A percentile compares a stretch with the other conserved stretches of the same genome.
These are phyloP conservation scores for Catharus ustulatus DNA, from an alignment of 2,797 vertebrate genomes.

Conservation along the genomic window DNA sequence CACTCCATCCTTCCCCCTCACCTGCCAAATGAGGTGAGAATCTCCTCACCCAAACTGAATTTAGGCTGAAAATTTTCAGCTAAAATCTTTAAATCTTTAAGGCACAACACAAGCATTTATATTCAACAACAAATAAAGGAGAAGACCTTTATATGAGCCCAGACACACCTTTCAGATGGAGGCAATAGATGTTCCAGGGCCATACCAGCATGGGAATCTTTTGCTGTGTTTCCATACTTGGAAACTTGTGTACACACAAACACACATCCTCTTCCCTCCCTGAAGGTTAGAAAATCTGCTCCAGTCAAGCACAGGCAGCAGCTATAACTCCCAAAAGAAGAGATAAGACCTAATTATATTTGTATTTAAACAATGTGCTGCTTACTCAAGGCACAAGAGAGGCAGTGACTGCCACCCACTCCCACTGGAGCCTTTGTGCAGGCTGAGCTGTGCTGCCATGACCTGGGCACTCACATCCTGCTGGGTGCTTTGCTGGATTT, in stretches of 20 bases:
- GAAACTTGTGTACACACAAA: background rate
- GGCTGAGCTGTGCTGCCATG: background rate
- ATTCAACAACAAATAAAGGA: background rate
- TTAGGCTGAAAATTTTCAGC: background rate
- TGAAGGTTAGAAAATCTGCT: background rate
- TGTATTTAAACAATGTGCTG: background rate
- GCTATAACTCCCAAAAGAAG: background rate
- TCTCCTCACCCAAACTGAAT: background rate
- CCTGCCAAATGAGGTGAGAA: background rate
- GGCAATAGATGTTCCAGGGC: background rate
- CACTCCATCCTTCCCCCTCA: too few species aligned
- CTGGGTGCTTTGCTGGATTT: background rate
- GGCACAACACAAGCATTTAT: background rate
- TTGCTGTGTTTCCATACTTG: background rate
- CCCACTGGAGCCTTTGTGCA: background rate
- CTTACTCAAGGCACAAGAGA: background rate
- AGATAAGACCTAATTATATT: constrained; percentile 21
- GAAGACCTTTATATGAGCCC: background rate
- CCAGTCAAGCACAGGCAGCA: background rate
- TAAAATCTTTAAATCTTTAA: background rate
- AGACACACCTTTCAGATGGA: background rate
- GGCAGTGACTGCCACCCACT: background rate
- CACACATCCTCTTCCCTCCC: background rate
- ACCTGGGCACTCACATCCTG: background rate
- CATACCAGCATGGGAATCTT: background rate